Percentiles rank a stretch among this genome's conserved stretches.
These are phyloP conservation scores for Brotula barbata DNA, from an alignment of 2,797 vertebrate species.

Conservation along the genomic window DNA sequence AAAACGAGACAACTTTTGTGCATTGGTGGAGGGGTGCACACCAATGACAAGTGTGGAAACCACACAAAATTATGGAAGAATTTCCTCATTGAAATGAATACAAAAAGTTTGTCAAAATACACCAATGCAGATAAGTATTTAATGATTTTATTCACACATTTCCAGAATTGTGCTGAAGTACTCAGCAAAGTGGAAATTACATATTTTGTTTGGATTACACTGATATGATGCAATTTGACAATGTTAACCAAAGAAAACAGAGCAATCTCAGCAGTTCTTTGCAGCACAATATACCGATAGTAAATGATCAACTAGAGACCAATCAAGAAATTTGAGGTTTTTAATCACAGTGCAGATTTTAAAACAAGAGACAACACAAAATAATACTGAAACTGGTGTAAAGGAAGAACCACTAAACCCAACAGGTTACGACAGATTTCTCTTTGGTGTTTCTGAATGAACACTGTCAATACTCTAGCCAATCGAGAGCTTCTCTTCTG, in stretches of 20 bases:
- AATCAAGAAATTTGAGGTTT: constrained; percentile 36
- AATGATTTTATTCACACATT: constrained; percentile 60
- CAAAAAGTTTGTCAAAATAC: not conserved
- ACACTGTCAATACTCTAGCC: constrained; percentile 14
- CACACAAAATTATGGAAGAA: not conserved
- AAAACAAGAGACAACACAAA: constrained; percentile 30
- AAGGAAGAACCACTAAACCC: constrained; percentile 17
- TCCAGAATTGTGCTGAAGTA: constrained; percentile 45
- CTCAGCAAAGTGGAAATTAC: constrained; percentile 23
- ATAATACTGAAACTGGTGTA: constrained; percentile 60
- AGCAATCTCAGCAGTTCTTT: constrained; percentile 15
- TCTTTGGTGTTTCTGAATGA: constrained; percentile 29
- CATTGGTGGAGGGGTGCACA: no score
- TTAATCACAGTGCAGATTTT: constrained; percentile 22
- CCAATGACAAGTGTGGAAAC: no score
- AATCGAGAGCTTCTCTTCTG: constrained; percentile 22
- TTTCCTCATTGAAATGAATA: not conserved
- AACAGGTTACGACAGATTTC: constrained; percentile 28
- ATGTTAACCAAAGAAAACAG: constrained; percentile 37
- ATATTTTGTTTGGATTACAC: constrained; percentile 15
- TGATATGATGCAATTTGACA: constrained; percentile 24
- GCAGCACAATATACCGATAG: constrained; percentile 19
- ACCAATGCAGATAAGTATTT: constrained; percentile 17
- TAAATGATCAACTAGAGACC: constrained; percentile 30
- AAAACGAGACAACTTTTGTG: no score